These are phyloP conservation scores for Coenobita brevimanus DNA, from an alignment of 1,140 invertebrate genomes.

Conservation along the genomic window DNA sequence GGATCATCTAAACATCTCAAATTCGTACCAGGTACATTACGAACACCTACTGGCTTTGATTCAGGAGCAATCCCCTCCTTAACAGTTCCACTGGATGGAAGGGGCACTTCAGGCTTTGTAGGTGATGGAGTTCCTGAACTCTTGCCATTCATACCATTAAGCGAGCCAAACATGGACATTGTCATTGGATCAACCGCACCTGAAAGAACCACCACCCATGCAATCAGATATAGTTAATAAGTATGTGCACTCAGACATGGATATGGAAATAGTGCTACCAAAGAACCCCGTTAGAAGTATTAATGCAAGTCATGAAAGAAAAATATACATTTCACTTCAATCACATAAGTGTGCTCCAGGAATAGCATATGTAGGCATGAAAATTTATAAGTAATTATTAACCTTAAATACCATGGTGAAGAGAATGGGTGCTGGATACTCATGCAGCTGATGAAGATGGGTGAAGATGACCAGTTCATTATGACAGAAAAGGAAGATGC, in stretches of 20 bases:
- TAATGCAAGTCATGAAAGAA: too few species aligned
- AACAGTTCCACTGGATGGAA: slow-evolving; percentile 72
- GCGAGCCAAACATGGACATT: slow-evolving; percentile 69
- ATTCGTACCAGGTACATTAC: slow-evolving; percentile 76
- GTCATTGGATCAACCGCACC: slow-evolving; percentile 68
- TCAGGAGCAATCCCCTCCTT: slow-evolving; percentile 43
- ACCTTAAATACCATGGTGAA: too few species aligned
- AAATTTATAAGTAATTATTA: too few species aligned
- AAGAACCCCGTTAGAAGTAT: slow-evolving; percentile 18
- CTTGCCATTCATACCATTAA: slow-evolving; percentile 70
- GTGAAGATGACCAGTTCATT: too few species aligned
- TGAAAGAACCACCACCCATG: slow-evolving; percentile 65
- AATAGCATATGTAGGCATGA: too few species aligned
- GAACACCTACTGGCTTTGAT: slow-evolving; percentile 69
- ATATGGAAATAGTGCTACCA: slow-evolving; percentile 26
- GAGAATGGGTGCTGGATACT: too few species aligned
- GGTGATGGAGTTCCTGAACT: slow-evolving; percentile 69
- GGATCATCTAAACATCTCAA: slow-evolving; percentile 77
- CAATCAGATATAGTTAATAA: slow-evolving; percentile 39
- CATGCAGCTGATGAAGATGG: too few species aligned
- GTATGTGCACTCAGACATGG: slow-evolving; percentile 21
- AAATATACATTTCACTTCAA: too few species aligned
- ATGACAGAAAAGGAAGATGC: too few species aligned
- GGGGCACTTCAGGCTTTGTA: slow-evolving; percentile 65
- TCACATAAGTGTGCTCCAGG: too few species aligned